Conservation (phyloP, 2,797 vertebrate genomes). For the Xenentodon cancila region DNA sequence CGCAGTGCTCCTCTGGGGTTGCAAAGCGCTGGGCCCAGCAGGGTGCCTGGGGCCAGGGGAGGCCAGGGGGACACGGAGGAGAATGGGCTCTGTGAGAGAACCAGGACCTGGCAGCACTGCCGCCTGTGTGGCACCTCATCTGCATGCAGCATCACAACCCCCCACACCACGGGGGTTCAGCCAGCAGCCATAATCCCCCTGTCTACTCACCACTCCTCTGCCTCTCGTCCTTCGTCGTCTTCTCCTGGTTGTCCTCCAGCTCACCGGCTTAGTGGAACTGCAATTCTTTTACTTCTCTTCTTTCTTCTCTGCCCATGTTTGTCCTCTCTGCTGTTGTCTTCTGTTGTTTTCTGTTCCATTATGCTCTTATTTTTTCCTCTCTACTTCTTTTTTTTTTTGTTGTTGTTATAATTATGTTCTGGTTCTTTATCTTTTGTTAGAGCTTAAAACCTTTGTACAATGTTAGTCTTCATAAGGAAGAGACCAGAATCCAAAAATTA, state of each 20-base stretch:
- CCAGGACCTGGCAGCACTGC: slow-evolving; percentile 86
- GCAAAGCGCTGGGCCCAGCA: slow-evolving; percentile 92
- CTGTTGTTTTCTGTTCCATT: slow-evolving; percentile 28
- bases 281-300: slow-evolving; percentile 50
- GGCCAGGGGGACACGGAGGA: slow-evolving; percentile 79
- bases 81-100: slow-evolving; percentile 93
- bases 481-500: background rate
- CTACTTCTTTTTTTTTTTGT: slow-evolving; percentile 3
- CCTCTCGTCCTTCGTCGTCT: slow-evolving; percentile 60
- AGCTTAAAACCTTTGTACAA: slow-evolving; percentile 8
- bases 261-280: slow-evolving; percentile 62
- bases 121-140: slow-evolving; percentile 93
- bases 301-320: slow-evolving; percentile 53
- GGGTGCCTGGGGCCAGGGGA: slow-evolving; percentile 87
- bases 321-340: slow-evolving; percentile 43
- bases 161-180: slow-evolving; percentile 85
- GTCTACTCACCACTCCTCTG: slow-evolving; percentile 71
- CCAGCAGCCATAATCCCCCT: slow-evolving; percentile 83
- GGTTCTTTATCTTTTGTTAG: slow-evolving; percentile 8
- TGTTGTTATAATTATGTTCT: slow-evolving; percentile 18
- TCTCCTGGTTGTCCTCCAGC: slow-evolving; percentile 66
- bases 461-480: background rate
- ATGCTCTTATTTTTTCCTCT: slow-evolving; percentile 11
- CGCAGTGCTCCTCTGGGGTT: slow-evolving; percentile 79
- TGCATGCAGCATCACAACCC: slow-evolving; percentile 96